Base-by-base conservation (phyloP, 1,140 invertebrate genomes). In the Dysdera silvatica region DNA sequence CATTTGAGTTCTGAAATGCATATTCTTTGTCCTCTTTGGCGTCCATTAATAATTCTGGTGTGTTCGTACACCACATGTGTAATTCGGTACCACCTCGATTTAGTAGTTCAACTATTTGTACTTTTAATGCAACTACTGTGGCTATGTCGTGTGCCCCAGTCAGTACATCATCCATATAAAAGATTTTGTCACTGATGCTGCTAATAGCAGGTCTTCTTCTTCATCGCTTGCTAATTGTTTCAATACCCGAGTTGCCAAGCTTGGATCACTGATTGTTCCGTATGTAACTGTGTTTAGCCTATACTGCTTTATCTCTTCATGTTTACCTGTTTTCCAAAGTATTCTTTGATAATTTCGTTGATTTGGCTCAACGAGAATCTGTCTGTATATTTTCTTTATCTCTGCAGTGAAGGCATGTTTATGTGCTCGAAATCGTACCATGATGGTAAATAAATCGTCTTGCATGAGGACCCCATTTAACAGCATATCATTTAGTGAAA, bases 301-400 rank as follows among this genome's bases (percentile, higher is more conserved):
- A 69, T 70, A 76, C 28, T 61, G 56, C 51, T 69, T 58, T 29
- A 79, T 68, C 8, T 66, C 65, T 18, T 72, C 40, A 10, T 59
- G 37, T 28, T 57, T 52, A 55, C 65, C 60, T 2, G 70, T 67
- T 23, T 75, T 54, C 76, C 78, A 79, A 1, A 78, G 53, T 28
- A 80, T 74, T 61, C 73, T 57, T 57, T 79, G 76, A 24, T 70
- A 74, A 47, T 65, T 20, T 24, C 59, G 8, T 12, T 60, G 12
- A 10, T 60, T 24, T 10, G 53, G 26, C 7, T 16, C 10, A 26
- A 60, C 53, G 12, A 12, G n/a, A 61, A 60, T 63, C 56, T 62
- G 53, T 3, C 56, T 56, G 66, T 31, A 67, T 16, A 43, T 52
- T 26, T 67, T 67, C 41, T 68, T 56, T 7, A 67, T 63, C 23